Evolutionary conservation across 2,797 vertebrate species (phyloP).

Genomic region (Philypnodon macrostomus): DNA sequence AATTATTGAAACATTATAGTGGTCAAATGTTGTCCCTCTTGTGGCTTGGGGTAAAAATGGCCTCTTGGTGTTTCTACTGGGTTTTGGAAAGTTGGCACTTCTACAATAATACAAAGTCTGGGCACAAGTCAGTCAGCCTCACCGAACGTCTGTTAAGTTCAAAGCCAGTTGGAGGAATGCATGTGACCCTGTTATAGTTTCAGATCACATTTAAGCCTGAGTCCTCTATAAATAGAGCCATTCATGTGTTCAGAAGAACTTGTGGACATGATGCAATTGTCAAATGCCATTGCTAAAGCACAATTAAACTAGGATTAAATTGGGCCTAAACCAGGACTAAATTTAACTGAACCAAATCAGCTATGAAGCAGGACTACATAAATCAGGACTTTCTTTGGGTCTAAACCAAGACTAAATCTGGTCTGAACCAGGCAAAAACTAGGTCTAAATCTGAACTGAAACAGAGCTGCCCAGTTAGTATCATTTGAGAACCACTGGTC

Average conservation of each 20-base stretch:
- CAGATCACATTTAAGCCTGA: constrained; percentile 45
- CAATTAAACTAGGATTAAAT: no score
- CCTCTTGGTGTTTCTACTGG: constrained; percentile 9
- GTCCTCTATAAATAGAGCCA: constrained; percentile 55
- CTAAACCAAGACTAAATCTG: no score
- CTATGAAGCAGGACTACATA: no score
- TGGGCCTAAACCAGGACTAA: no score
- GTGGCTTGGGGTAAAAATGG: constrained; percentile 2
- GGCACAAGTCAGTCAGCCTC: constrained; percentile 8
- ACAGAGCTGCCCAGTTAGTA: no score
- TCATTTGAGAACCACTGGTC: no score
- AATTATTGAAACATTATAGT: neutral
- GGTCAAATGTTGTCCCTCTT: neutral
- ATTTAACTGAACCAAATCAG: no score
- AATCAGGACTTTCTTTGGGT: no score
- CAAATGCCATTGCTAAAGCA: no score
- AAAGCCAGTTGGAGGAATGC: constrained; percentile 43
- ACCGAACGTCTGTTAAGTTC: constrained; percentile 34
- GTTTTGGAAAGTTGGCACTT: constrained; percentile 17
- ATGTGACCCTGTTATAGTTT: constrained; percentile 40
- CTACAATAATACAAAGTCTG: constrained; percentile 14
- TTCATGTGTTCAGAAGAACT: constrained; percentile 37
- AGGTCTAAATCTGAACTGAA: no score
- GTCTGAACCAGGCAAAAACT: no score
- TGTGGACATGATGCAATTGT: constrained; percentile 17